phyloP scores from a whole-genome alignment of 2,797 vertebrate species.

The Poecilia velifera region DNA sequence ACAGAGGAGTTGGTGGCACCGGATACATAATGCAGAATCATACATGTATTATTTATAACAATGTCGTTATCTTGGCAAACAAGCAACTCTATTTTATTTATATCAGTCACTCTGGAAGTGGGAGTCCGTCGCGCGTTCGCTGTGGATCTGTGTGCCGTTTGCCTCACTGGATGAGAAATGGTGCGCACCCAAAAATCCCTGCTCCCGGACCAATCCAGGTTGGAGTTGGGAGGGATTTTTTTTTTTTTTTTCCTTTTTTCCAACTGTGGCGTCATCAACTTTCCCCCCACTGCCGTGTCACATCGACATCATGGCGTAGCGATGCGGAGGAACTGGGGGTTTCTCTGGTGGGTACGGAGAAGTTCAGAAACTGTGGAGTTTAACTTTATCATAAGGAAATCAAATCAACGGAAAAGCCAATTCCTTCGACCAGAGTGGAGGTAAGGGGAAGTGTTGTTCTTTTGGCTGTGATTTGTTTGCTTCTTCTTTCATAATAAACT shows the following conservation, averaged over 20 bases:
- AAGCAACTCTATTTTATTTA: neutral
- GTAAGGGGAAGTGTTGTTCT: conserved; percentile 55
- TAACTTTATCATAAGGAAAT: neutral
- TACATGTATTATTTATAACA: neutral
- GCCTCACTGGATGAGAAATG: neutral
- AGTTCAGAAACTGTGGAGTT: conserved; percentile 48
- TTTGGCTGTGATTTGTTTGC: conserved; percentile 39
- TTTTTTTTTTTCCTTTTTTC: conserved; percentile 52
- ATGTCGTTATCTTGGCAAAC: neutral
- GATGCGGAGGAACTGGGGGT: conserved; percentile 46
- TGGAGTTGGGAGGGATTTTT: conserved; percentile 65
- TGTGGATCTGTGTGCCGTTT: neutral
- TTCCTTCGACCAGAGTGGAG: conserved; percentile 26
- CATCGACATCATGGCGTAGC: conserved; percentile 84
- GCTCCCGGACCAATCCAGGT: conserved; percentile 40
- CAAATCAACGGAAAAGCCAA: neutral
- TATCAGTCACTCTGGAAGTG: neutral
- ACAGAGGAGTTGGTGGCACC: no score
- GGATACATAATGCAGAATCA: neutral
- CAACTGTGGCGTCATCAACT: conserved; percentile 71
- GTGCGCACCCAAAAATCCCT: conserved; percentile 14
- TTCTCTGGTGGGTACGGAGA: conserved; percentile 51
- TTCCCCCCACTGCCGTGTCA: conserved; percentile 55
- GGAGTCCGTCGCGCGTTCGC: neutral
- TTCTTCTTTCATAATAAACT: conserved; percentile 5